These are phyloP conservation scores for Oncopeltus fasciatus DNA, from an alignment of 1,140 invertebrate species.

Conservation along the genomic window DNA sequence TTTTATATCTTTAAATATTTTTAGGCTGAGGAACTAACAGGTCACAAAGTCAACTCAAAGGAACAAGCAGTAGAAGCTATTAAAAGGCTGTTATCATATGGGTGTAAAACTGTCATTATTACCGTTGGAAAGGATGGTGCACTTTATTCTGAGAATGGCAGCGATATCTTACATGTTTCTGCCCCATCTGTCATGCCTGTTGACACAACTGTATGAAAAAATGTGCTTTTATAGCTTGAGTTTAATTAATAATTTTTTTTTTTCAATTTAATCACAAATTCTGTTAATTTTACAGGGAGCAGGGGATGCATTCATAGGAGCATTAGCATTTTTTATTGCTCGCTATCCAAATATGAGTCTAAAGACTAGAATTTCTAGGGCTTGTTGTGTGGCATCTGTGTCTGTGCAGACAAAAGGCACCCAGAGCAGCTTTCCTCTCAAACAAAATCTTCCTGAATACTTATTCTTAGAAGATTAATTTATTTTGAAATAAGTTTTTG, in stretches of 20 bases:
- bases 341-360: conserved; percentile 40
- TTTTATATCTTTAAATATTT: too few relatives aligned
- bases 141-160: conserved; percentile 37
- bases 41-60: conserved; percentile 31
- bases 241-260: neutral
- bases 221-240: neutral
- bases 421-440: conserved; percentile 62
- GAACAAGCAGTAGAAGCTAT: conserved; percentile 26
- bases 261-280: neutral
- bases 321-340: conserved; percentile 62
- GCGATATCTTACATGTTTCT: conserved; percentile 19
- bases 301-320: conserved; percentile 84
- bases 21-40: conserved; percentile 54
- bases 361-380: conserved; percentile 47
- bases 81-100: conserved; percentile 30
- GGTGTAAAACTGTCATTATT: conserved; percentile 65
- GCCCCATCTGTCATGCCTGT: conserved; percentile 46
- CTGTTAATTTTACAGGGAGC: conserved; percentile 50
- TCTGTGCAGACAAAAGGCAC: conserved; percentile 69
- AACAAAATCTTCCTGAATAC: conserved; percentile 34
- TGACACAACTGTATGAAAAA: conserved; percentile 68
- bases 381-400: conserved; percentile 56
- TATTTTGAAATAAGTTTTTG: too few relatives aligned
- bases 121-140: conserved; percentile 66
- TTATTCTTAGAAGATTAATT: too few relatives aligned